A percentile compares a stretch with the other conserved stretches of the same genome.
These are phyloP conservation scores for Carapus acus DNA, from an alignment of 2,797 vertebrate species.

Conservation along the genomic window DNA sequence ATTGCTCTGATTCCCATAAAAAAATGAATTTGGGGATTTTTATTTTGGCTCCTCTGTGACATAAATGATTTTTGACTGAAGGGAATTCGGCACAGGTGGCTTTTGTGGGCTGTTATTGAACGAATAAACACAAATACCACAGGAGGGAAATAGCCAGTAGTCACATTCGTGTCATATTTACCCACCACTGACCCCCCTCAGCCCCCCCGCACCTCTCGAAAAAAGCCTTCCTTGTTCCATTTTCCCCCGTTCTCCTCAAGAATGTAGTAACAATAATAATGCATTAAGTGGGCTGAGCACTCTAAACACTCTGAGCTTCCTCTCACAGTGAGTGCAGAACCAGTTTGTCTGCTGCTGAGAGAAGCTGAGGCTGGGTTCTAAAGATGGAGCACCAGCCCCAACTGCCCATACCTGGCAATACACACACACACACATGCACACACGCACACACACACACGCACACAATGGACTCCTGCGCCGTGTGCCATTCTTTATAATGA, in stretches of 20 bases:
- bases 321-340: constrained; percentile 73
- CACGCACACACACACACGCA: constrained; percentile 9
- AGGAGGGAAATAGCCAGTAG: constrained; percentile 40
- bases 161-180: constrained; percentile 35
- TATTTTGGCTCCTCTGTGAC: no score
- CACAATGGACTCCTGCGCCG: constrained; percentile 27
- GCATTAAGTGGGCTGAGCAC: constrained; percentile 73
- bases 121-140: constrained; percentile 46
- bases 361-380: constrained; percentile 67
- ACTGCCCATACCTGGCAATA: not conserved
- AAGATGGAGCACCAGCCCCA: constrained; percentile 33
- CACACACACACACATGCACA: constrained; percentile 18
- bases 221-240: constrained; percentile 68
- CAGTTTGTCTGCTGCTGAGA: constrained; percentile 70
- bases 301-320: constrained; percentile 71
- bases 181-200: not conserved
- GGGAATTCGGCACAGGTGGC: constrained; percentile 30
- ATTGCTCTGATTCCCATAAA: no score
- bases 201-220: constrained; percentile 27
- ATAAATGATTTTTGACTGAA: no score
- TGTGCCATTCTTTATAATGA: constrained; percentile 5
- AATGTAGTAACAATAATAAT: constrained; percentile 78
- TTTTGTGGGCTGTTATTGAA: constrained; percentile 37
- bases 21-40: no score
- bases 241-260: constrained; percentile 64